phyloP scores from a whole-genome alignment of 2,888 invertebrate genomes.

The Acronicta psi region DNA sequence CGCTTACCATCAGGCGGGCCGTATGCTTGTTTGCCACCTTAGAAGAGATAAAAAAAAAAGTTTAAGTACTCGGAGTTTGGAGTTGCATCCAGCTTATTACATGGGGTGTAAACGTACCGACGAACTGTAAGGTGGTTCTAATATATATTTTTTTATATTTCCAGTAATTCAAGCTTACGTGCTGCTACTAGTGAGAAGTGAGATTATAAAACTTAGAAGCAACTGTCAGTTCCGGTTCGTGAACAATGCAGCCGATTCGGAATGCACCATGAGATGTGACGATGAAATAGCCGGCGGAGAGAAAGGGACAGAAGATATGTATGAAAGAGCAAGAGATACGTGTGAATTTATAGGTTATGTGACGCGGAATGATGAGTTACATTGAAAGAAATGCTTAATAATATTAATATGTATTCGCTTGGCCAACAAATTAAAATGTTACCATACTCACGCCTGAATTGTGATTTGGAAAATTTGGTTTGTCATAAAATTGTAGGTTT shows the following conservation, averaged over 20 bases:
- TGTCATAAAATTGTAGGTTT: no score
- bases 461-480: no score
- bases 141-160: constrained; percentile 5
- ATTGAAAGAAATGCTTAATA: background rate
- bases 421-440: no score
- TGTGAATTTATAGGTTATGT: background rate
- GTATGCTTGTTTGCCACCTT: no score
- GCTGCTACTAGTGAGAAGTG: constrained; percentile 43
- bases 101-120: no score
- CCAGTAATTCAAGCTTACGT: constrained; percentile 47
- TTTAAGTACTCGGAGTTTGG: no score
- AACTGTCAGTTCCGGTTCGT: constrained; percentile 25
- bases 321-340: background rate
- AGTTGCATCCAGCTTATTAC: no score
- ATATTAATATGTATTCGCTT: no score
- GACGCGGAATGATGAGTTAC: background rate
- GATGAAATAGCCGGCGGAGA: background rate
- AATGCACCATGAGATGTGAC: constrained; percentile 12
- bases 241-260: constrained; percentile 29
- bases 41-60: no score
- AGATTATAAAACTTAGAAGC: constrained; percentile 39
- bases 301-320: background rate
- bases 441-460: no score
- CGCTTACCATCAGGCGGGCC: no score
- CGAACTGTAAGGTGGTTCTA: background rate